Evolutionary conservation across 2,113 vertebrate species (phyloP), one percentile per base, ranked within the genome.

Genomic region (Neotoma lepida): DNA sequence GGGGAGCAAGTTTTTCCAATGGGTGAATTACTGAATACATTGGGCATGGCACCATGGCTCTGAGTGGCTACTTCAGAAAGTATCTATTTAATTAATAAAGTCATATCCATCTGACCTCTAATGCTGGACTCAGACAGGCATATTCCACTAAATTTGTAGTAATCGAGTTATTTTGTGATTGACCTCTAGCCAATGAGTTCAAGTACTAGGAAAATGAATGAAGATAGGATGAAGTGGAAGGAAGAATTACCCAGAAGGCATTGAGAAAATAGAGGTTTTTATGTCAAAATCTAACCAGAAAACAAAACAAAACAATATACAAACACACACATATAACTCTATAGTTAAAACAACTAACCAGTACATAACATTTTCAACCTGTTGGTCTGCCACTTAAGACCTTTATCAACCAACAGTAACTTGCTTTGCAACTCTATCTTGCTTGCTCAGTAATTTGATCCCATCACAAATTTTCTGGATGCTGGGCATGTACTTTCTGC

Each of bases 181-280:
- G 35, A 77, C 66, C 46, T 4, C 33, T 44, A 63, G 56, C 18
- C 56, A 28, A n/a, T 58, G 61, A 95, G 44, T 49, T 95, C 86
- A 88, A 73, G 30, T 90, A 68, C 46, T 80, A 94, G 68, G 56
- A 94, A 91, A 88, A 94, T 76, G 12, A 81, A 85, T 54, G 28
- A 70, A 39, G 56, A 74, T 0, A 74, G 66, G 33, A 39, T n/a
- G 28, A 93, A n/a, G 46, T 92, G n/a, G 73, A n/a, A 93, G 70
- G 24, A 68, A 96, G 46, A 86, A 68, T 20, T 86, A 49, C 85
- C 71, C 3, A 70, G 56, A 91, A 18, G 8, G 68, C 44, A 68
- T 80, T 89, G 33, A 80, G 74, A 93, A 93, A 91, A 73, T 0
- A 44, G 12, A 86, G 18, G 18, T 63, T 93, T 30, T 93, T 68